A percentile compares a stretch with the other conserved stretches of the same genome.
phyloP scores from a whole-genome alignment of 1,140 invertebrate genomes.

The Nasonia vitripennis region DNA sequence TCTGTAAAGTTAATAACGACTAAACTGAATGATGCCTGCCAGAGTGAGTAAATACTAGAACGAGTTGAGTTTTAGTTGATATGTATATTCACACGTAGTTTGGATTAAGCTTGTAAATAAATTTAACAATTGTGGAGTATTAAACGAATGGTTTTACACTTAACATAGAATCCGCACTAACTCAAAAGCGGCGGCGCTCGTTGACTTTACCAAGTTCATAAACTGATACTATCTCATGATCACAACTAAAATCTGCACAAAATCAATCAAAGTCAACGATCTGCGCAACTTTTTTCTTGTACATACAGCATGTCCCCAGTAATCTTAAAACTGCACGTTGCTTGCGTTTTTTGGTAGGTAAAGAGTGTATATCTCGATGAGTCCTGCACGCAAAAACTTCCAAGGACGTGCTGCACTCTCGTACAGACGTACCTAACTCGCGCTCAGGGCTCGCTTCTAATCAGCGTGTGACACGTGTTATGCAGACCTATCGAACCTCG shows the following conservation, averaged over 20 bases:
- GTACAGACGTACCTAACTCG: not conserved
- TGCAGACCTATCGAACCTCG: conserved; percentile 86
- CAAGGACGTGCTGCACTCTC: not conserved
- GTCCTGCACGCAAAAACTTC: conserved; percentile 27
- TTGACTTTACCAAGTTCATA: too few species aligned
- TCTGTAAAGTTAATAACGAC: not conserved
- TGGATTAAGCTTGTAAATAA: not conserved
- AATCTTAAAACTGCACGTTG: conserved; percentile 58
- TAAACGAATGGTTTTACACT: too few species aligned
- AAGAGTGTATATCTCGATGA: conserved; percentile 25
- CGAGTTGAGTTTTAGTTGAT: too few species aligned
- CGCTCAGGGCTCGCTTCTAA: not conserved
- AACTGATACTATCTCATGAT: too few species aligned
- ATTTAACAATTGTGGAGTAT: too few species aligned
- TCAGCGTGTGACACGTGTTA: conserved; percentile 17
- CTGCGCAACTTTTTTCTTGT: not conserved
- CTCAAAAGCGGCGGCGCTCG: too few species aligned
- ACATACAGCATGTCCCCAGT: not conserved
- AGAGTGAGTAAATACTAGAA: too few species aligned
- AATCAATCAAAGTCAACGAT: not conserved
- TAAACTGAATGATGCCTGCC: conserved; percentile 2
- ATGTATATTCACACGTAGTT: not conserved
- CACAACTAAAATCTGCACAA: too few species aligned
- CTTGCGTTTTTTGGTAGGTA: conserved; percentile 58
- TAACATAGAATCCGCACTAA: too few species aligned